phyloP scores from a whole-genome alignment of 2,113 vertebrate genomes.

The Catharus bicknelli region DNA sequence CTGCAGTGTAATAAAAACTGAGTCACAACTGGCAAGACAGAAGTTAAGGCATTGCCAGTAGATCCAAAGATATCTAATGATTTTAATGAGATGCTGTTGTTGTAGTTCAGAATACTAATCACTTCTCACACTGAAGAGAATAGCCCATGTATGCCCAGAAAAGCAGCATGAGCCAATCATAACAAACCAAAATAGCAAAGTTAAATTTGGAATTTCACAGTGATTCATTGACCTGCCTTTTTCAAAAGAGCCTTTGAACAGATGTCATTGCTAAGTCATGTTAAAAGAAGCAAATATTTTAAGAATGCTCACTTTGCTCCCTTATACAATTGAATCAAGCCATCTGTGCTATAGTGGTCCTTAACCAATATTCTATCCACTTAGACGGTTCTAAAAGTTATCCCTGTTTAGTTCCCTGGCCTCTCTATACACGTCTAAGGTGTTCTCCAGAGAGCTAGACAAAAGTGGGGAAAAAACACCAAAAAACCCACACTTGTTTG shows the following conservation, averaged over 20 bases:
- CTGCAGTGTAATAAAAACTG: background rate
- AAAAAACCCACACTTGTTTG: background rate
- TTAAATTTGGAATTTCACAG: conserved; percentile 31
- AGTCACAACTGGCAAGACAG: background rate
- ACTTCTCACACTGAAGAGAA: conserved; percentile 8
- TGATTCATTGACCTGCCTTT: conserved; percentile 49
- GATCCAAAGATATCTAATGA: background rate
- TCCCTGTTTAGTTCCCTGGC: background rate
- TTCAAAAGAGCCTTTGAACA: conserved; percentile 12
- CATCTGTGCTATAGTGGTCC: conserved; percentile 1
- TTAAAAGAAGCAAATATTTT: conserved; percentile 31
- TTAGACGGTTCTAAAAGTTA: background rate
- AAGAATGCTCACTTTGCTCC: conserved; percentile 42
- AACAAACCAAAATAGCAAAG: conserved; percentile 6
- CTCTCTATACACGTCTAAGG: background rate
- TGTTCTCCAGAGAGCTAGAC: background rate
- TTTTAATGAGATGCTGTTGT: conserved; percentile 24
- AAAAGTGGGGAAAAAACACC: background rate
- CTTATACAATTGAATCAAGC: conserved; percentile 6
- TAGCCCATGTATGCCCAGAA: conserved; percentile 10
- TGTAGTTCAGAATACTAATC: conserved; percentile 7
- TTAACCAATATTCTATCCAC: background rate
- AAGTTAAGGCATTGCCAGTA: background rate
- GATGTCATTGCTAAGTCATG: background rate
- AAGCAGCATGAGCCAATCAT: conserved; percentile 7